Conservation (phyloP, 2,888 invertebrate genomes). For the Spicauda simplicius region DNA sequence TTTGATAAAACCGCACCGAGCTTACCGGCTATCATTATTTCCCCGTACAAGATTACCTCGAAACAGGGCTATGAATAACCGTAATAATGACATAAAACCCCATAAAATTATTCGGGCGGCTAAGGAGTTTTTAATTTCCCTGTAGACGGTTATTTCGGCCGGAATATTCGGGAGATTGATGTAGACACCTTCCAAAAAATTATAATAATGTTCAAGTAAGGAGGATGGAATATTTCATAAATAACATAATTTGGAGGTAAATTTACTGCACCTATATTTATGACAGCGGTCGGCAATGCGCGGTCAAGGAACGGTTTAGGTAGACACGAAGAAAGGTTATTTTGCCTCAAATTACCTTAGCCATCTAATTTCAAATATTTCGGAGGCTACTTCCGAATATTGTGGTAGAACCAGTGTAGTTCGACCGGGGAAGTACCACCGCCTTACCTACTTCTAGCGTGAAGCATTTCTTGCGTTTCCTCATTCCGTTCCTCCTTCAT, state of each 20-base stretch:
- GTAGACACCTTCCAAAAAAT: slow-evolving; percentile 48
- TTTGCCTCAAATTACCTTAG: no score
- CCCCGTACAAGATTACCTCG: slow-evolving; percentile 4
- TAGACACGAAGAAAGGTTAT: no score
- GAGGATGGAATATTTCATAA: not conserved
- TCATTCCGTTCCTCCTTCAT: no score
- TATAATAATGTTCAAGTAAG: slow-evolving; percentile 5
- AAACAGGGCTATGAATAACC: slow-evolving; percentile 31
- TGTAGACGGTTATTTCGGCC: slow-evolving; percentile 49
- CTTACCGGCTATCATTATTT: not conserved
- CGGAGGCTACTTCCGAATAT: no score
- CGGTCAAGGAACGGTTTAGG: no score
- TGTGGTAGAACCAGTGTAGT: no score
- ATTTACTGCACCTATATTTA: not conserved
- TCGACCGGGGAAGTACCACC: no score
- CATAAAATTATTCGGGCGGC: slow-evolving; percentile 41
- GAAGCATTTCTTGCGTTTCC: no score
- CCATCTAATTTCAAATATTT: no score
- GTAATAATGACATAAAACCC: slow-evolving; percentile 26
- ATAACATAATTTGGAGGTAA: no score
- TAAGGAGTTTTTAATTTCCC: slow-evolving; percentile 54
- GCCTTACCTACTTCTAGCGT: no score
- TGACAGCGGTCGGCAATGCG: no score
- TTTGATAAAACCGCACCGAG: not conserved
- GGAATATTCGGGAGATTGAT: slow-evolving; percentile 49